Evolutionary conservation across 2,797 vertebrate genomes (phyloP).

Genomic region (Fringilla coelebs): DNA sequence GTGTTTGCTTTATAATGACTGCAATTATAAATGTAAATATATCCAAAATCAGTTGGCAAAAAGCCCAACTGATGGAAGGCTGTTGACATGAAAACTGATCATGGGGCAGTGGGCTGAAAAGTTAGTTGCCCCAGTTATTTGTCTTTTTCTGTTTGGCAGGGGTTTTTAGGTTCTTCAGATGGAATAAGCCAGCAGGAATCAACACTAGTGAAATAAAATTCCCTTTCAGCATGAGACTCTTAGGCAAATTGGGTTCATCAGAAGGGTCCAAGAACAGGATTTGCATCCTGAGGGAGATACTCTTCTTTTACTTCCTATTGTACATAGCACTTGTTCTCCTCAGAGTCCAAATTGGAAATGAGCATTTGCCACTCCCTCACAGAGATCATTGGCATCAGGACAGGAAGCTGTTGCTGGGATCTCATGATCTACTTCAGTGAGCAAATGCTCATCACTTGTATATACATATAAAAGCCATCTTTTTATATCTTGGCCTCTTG

Average conservation of each 20-base stretch:
- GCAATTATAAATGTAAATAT: slow-evolving; percentile 58
- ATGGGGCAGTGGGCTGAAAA: not conserved
- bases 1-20: slow-evolving; percentile 19
- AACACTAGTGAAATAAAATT: not conserved
- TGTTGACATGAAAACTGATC: not conserved
- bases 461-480: slow-evolving; percentile 8
- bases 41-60: not conserved
- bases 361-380: not conserved
- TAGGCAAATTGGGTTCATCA: not conserved
- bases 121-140: not conserved
- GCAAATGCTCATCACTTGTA: not conserved
- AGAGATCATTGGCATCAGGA: not conserved
- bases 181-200: not conserved
- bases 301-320: not conserved
- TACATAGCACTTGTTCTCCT: not conserved
- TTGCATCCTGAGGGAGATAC: not conserved
- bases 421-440: not conserved
- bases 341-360: not conserved
- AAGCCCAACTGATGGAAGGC: not conserved
- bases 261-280: not conserved
- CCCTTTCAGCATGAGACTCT: not conserved
- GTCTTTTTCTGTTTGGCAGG: not conserved
- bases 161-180: not conserved
- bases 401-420: not conserved
- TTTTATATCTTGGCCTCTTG: not conserved